Evolutionary conservation across 2,113 vertebrate species (phyloP).

Genomic region (Prunella himalayana): DNA sequence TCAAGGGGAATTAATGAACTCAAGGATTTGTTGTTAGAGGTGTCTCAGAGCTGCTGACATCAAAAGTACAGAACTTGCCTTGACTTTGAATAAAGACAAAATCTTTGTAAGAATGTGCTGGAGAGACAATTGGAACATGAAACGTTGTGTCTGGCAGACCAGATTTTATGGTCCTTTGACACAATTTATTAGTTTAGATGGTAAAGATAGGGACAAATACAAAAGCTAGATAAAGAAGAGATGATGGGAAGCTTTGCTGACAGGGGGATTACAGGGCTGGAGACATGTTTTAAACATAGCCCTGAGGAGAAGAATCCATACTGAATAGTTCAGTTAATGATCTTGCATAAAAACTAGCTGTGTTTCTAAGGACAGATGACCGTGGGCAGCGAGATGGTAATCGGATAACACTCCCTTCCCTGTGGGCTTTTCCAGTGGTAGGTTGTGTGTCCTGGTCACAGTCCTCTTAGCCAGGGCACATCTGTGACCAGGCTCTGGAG

Average conservation of each 20-base stretch:
- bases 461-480: not conserved
- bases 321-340: not conserved
- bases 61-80: not conserved
- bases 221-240: constrained; percentile 15
- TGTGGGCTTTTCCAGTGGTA: not conserved
- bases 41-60: not conserved
- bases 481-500: not conserved
- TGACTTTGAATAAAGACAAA: not conserved
- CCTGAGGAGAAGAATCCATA: not conserved
- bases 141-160: not conserved
- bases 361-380: not conserved
- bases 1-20: not conserved
- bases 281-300: not conserved
- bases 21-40: not conserved
- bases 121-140: not conserved
- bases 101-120: not conserved
- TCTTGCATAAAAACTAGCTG: not conserved
- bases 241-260: constrained; percentile 18
- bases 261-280: not conserved
- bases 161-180: not conserved
- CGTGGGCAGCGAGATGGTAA: not conserved
- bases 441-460: not conserved
- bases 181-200: not conserved
- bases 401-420: not conserved
- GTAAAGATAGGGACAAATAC: not conserved